These are phyloP conservation scores for Propsilocerus akamusi DNA, from an alignment of 1,140 invertebrate species.

Conservation along the genomic window DNA sequence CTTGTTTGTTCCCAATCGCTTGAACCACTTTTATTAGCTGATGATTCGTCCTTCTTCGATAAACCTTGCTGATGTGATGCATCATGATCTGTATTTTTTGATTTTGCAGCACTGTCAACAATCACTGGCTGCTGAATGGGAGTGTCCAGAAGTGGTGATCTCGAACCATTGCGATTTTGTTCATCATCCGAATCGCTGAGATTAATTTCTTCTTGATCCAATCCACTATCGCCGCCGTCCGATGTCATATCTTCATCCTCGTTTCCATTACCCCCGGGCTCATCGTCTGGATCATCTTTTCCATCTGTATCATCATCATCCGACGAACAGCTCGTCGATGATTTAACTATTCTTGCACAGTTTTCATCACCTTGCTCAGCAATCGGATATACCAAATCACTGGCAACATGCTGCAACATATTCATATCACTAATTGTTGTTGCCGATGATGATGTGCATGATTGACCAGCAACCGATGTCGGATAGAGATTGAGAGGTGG, in stretches of 20 bases:
- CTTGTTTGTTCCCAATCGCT: conserved; percentile 31
- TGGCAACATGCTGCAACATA: conserved; percentile 3
- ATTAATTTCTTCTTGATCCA: conserved; percentile 17
- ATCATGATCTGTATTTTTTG: conserved; percentile 1
- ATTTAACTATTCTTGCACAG: conserved; percentile 1
- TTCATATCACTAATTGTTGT: conserved; percentile 8
- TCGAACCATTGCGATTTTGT: conserved; percentile 36
- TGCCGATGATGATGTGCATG: conserved; percentile 5
- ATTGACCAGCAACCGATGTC: conserved; percentile 26
- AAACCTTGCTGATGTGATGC: not conserved
- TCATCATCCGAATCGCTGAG: conserved; percentile 25
- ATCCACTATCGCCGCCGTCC: conserved; percentile 10
- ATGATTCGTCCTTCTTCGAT: not conserved
- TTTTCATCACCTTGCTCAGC: conserved; percentile 64
- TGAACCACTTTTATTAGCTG: conserved; percentile 9
- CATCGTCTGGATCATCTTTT: conserved; percentile 12
- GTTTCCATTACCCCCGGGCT: conserved; percentile 9
- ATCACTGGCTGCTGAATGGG: not conserved
- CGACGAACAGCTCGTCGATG: conserved; percentile 1
- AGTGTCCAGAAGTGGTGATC: conserved; percentile 31
- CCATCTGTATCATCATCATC: conserved; percentile 15
- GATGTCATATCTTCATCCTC: conserved; percentile 17
- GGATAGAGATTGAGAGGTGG: conserved; percentile 43
- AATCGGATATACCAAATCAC: conserved; percentile 54
- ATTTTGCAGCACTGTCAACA: not conserved